Base-by-base conservation (phyloP, 2,113 vertebrate genomes). In the Vidua chalybeata region DNA sequence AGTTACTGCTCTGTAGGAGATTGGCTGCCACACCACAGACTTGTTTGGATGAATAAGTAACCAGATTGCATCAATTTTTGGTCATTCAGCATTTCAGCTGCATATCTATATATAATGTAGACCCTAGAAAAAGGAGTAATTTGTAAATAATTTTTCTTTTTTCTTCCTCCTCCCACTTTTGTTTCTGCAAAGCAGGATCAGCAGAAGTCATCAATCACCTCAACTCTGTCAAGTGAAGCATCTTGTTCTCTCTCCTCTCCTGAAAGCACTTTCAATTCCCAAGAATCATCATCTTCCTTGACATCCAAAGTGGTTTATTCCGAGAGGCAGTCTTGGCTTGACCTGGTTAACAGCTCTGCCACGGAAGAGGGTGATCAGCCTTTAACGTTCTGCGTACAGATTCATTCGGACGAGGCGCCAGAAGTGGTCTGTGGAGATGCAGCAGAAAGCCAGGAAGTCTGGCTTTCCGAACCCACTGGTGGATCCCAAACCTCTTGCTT, bases 261-360 rank as follows among this genome's bases (percentile, higher is more conserved):
- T 52, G 98, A 98, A 95, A 99, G 98, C 45, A 97, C 98, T 13
- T 97, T 97, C 78, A 98, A 97, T 13, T 98, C 98, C 7, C 96
- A 98, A 78, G 97, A 97, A 37, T 91, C 87, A 6, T 98, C 98
- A 0, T 96, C 98, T 91, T 98, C 99, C 71, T 98, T 98, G 10
- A 49, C 96, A 2, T 96, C 98, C 83, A 99, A 98, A 95, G 97
- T 69, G 67, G 56, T 79, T 87, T 89, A 51, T 77, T 93, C 95
- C 0, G 98, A 98, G 18, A 98, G 98, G 64, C 98, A 98, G 89
- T 99, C 98, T 45, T 98, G 98, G 98, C 93, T 98, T 17, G 97
- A 99, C 89, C 91, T 97, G 5, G 98, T 98, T n/a, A 98, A 43
- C 97, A 98, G 93, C 83, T 98, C 41, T 41, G 84, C 97, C 24